Evolutionary conservation across 1,140 invertebrate genomes (phyloP).

Genomic region (Aphis craccivora): DNA sequence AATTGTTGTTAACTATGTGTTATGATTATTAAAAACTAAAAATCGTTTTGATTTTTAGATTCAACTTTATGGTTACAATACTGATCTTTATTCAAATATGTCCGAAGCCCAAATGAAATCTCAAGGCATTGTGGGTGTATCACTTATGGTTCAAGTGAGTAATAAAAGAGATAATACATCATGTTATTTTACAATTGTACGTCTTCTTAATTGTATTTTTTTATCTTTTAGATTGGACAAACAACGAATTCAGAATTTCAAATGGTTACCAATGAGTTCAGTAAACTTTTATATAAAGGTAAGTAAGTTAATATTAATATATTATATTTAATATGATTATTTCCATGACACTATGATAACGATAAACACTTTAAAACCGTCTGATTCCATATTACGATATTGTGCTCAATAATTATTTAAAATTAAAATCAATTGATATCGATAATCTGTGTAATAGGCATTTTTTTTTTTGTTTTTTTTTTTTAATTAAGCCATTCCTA

Average conservation of each 20-base stretch:
- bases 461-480: no score
- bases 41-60: constrained; percentile 72
- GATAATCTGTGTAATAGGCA: neutral
- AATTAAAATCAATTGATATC: neutral
- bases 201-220: neutral
- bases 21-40: constrained; percentile 6
- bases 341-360: neutral
- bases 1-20: no score
- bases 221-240: constrained; percentile 78
- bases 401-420: neutral
- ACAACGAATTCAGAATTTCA: constrained; percentile 83
- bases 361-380: neutral
- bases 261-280: constrained; percentile 86
- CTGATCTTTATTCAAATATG: constrained; percentile 96
- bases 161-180: neutral
- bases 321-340: no score
- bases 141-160: constrained; percentile 90
- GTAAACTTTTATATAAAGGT: constrained; percentile 83
- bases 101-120: constrained; percentile 92
- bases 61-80: constrained; percentile 94
- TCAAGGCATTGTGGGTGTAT: constrained; percentile 90
- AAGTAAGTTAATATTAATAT: constrained; percentile 68
- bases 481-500: neutral
- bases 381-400: neutral
- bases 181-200: neutral